Evolutionary conservation across 2,113 vertebrate species (phyloP).

Genomic region (Labrus mixtus): DNA sequence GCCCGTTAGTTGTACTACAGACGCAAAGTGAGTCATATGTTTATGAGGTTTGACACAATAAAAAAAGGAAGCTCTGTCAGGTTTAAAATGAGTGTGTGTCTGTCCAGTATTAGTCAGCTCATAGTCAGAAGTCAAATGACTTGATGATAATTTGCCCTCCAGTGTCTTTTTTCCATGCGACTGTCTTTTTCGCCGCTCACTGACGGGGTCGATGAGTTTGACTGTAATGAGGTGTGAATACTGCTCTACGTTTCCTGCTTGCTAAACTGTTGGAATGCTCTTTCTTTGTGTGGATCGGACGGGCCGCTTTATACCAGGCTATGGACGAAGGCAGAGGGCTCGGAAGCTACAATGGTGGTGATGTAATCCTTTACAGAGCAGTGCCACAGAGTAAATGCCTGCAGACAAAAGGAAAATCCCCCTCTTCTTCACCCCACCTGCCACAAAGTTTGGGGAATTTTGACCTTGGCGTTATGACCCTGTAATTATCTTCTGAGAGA

Average conservation of each 20-base stretch:
- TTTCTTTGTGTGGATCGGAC: slow-evolving; percentile 67
- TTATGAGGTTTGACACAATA: slow-evolving; percentile 26
- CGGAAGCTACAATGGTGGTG: slow-evolving; percentile 74
- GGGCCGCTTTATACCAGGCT: slow-evolving; percentile 45
- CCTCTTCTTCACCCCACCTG: slow-evolving; percentile 47
- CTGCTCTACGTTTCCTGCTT: slow-evolving; percentile 68
- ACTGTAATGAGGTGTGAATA: slow-evolving; percentile 71
- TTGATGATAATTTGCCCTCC: slow-evolving; percentile 35
- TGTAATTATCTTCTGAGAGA: slow-evolving; percentile 58
- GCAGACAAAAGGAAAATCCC: slow-evolving; percentile 62
- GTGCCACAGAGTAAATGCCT: slow-evolving; percentile 68
- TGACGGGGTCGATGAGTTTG: slow-evolving; percentile 63
- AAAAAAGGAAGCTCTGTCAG: slow-evolving; percentile 37
- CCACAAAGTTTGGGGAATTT: slow-evolving; percentile 55
- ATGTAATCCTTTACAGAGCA: slow-evolving; percentile 77
- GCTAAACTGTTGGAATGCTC: slow-evolving; percentile 76
- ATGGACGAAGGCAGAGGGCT: slow-evolving; percentile 67
- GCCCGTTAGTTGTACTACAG: background rate
- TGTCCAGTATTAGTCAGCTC: slow-evolving; percentile 55
- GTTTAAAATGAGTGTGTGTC: slow-evolving; percentile 23
- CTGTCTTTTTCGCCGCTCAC: slow-evolving; percentile 26
- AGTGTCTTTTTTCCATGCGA: background rate
- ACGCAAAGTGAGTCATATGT: slow-evolving; percentile 24
- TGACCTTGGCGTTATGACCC: slow-evolving; percentile 58
- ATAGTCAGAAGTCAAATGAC: slow-evolving; percentile 67